Percentiles rank a stretch among this genome's conserved stretches.
phyloP scores from a whole-genome alignment of 2,113 vertebrate genomes.

The Camelus dromedarius region DNA sequence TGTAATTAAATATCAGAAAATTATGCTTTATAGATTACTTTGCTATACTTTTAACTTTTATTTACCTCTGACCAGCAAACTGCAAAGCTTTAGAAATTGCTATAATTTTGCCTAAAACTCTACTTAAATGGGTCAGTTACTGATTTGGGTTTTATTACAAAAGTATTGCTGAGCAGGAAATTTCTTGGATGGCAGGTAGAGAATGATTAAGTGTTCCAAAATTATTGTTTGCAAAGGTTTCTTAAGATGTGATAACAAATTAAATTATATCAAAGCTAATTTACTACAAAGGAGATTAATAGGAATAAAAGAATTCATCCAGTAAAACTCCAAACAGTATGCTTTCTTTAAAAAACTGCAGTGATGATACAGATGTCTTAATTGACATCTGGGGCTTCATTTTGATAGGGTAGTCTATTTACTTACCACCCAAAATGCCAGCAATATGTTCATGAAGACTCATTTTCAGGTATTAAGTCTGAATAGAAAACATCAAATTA shows the following conservation, averaged over 20 bases:
- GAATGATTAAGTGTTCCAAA: slow-evolving; percentile 36
- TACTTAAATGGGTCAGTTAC: slow-evolving; percentile 66
- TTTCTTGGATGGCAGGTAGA: slow-evolving; percentile 11
- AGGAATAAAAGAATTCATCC: background rate
- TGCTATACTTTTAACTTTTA: slow-evolving; percentile 47
- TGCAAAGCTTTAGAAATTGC: background rate
- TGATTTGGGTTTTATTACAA: slow-evolving; percentile 65
- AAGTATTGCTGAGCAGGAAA: slow-evolving; percentile 40
- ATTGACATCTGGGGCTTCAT: slow-evolving; percentile 1
- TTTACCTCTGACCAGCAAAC: background rate
- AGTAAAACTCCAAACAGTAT: background rate
- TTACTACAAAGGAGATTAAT: background rate
- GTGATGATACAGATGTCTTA: background rate
- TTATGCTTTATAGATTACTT: background rate
- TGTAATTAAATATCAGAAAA: slow-evolving; percentile 11
- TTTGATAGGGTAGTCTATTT: background rate
- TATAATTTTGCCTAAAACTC: slow-evolving; percentile 67
- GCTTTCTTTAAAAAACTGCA: background rate
- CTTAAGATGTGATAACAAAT: slow-evolving; percentile 51
- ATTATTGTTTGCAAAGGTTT: background rate
- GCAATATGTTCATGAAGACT: background rate
- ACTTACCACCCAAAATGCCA: background rate
- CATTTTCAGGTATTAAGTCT: slow-evolving; percentile 17
- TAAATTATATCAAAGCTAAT: slow-evolving; percentile 55
- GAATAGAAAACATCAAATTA: background rate